Percentiles rank a stretch among this genome's conserved stretches.
Conservation (phyloP, 1,140 invertebrate genomes). For the Nixonia krombeini region DNA sequence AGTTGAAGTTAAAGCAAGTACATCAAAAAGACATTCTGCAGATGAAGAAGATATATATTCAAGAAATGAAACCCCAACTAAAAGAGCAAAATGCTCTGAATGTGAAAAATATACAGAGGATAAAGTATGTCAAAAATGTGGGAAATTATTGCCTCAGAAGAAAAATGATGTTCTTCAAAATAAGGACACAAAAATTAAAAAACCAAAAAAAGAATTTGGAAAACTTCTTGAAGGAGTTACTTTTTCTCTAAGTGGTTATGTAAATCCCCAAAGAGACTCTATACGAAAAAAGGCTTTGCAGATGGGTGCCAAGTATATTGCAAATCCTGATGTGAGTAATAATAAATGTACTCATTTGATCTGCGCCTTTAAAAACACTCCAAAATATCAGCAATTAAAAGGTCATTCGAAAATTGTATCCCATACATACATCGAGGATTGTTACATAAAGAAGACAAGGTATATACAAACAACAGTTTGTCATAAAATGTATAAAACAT, state of each 20-base stretch:
- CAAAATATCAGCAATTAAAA: constrained; percentile 62
- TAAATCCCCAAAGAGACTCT: constrained; percentile 66
- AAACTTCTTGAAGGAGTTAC: constrained; percentile 57
- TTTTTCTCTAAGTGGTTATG: constrained; percentile 67
- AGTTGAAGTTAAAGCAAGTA: neutral
- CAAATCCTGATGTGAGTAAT: constrained; percentile 62
- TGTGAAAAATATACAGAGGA: constrained; percentile 43
- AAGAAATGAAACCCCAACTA: constrained; percentile 1
- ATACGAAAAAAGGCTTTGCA: constrained; percentile 62
- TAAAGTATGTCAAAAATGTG: constrained; percentile 54
- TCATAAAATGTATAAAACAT: no score
- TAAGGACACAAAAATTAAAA: constrained; percentile 4
- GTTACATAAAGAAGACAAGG: constrained; percentile 63
- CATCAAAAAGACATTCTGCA: constrained; percentile 33
- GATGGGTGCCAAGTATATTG: constrained; percentile 67
- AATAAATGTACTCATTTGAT: constrained; percentile 65
- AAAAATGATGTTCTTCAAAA: constrained; percentile 13
- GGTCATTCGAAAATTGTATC: constrained; percentile 62
- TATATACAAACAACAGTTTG: constrained; percentile 28
- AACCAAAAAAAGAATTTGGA: constrained; percentile 45
- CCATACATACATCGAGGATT: constrained; percentile 64
- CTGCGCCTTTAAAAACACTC: constrained; percentile 69
- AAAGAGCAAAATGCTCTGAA: constrained; percentile 44
- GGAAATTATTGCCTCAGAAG: constrained; percentile 19
- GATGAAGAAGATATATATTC: constrained; percentile 3